Conservation (phyloP, 2,888 invertebrate genomes). For the Diarsia dahlii region DNA sequence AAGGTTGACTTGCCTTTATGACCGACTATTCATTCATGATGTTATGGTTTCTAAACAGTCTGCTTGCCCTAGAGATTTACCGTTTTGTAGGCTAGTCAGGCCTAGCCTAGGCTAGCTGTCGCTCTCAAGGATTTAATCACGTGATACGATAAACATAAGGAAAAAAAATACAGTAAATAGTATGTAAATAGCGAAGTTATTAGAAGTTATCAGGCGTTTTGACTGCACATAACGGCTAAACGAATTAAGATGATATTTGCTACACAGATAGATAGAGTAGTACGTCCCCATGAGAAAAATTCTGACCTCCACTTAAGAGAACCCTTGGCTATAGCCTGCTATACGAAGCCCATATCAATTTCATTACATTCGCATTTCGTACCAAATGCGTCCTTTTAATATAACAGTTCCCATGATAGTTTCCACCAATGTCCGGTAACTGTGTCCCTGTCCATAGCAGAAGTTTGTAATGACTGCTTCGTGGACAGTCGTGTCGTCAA, state of each 20-base stretch:
- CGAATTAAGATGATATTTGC: background rate
- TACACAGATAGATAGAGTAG: background rate
- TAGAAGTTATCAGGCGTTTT: background rate
- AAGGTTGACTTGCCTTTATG: too few species aligned
- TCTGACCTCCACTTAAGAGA: background rate
- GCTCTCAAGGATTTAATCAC: too few species aligned
- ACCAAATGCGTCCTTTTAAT: background rate
- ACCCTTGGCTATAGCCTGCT: background rate
- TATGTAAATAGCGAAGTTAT: too few species aligned
- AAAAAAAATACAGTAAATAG: too few species aligned
- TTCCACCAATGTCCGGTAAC: background rate
- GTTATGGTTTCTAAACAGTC: too few species aligned
- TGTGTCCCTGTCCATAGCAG: background rate
- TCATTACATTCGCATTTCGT: background rate
- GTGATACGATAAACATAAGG: too few species aligned
- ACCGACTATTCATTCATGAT: too few species aligned
- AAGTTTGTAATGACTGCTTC: background rate
- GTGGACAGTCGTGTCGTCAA: slow-evolving; percentile 2
- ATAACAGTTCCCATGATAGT: background rate
- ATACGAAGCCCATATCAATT: background rate
- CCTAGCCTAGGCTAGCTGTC: too few species aligned
- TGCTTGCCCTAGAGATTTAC: too few species aligned
- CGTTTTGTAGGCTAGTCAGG: too few species aligned
- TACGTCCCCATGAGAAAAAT: background rate
- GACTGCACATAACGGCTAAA: background rate